Percentiles rank a stretch among this genome's conserved stretches.
Evolutionary conservation across 2,888 invertebrate genomes (phyloP).

Genomic region (Noctua janthina): DNA sequence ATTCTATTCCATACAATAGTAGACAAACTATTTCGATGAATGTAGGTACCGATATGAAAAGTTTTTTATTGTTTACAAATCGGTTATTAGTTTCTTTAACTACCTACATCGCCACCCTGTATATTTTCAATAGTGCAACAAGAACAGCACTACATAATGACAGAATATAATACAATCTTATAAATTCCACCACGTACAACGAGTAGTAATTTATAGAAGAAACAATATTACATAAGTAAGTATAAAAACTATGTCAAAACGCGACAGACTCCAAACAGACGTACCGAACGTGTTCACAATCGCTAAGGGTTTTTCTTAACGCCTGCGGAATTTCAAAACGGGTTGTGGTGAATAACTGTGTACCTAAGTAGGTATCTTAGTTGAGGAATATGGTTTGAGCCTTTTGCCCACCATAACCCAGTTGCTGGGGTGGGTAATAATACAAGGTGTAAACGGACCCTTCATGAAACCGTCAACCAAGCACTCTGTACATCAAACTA

Average conservation of each 20-base stretch:
- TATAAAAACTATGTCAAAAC: slow-evolving; percentile 58
- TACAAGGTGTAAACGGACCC: no score
- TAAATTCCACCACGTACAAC: slow-evolving; percentile 11
- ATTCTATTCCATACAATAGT: no score
- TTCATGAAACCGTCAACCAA: no score
- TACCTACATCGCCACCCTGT: not conserved
- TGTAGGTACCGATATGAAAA: no score
- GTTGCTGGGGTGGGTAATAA: no score
- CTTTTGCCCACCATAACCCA: not conserved
- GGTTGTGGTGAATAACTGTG: not conserved
- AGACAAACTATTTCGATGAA: no score
- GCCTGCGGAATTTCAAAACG: slow-evolving; percentile 52
- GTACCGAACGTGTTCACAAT: slow-evolving; percentile 59
- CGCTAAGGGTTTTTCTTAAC: slow-evolving; percentile 52
- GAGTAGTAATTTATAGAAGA: slow-evolving; percentile 21
- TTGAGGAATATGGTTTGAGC: not conserved
- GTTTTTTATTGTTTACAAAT: no score
- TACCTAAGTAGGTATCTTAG: not conserved
- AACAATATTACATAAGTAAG: slow-evolving; percentile 44
- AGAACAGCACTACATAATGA: not conserved
- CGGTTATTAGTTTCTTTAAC: no score
- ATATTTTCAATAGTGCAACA: not conserved
- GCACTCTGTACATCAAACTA: no score
- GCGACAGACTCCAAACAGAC: slow-evolving; percentile 59
- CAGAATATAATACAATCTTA: slow-evolving; percentile 2